phyloP scores from a whole-genome alignment of 2,888 invertebrate species.

The Tiphia femorata region DNA sequence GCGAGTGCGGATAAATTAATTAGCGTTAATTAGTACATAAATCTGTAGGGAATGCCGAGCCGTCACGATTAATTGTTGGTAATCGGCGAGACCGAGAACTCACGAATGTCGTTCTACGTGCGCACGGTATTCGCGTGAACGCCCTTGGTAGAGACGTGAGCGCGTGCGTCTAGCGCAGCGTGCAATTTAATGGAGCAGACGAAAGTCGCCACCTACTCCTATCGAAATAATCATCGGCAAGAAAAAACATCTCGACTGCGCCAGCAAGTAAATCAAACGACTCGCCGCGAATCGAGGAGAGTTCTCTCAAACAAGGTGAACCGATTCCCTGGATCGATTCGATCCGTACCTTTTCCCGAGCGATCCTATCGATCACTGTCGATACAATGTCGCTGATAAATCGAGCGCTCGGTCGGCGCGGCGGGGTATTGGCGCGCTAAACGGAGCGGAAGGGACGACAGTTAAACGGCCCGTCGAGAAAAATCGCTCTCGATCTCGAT shows the following conservation, averaged over 20 bases:
- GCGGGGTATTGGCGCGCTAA: no score
- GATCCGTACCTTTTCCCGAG: background rate
- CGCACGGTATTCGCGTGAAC: no score
- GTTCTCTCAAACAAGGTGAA: no score
- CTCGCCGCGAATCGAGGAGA: no score
- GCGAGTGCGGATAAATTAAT: constrained; percentile 45
- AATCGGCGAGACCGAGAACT: constrained; percentile 40
- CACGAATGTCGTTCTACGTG: no score
- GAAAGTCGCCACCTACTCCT: no score
- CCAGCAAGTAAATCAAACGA: no score
- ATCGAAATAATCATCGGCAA: no score
- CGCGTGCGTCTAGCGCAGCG: no score
- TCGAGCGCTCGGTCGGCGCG: constrained; percentile 42
- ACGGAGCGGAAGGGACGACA: constrained; percentile 29
- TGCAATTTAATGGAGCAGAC: no score
- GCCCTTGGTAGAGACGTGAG: no score
- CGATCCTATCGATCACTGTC: constrained; percentile 36
- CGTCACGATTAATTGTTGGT: constrained; percentile 32
- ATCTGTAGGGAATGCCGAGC: constrained; percentile 33
- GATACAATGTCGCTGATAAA: constrained; percentile 34
- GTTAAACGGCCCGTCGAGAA: constrained; percentile 12
- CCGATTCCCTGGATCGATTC: background rate
- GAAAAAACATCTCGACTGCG: no score
- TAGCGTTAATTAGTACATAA: constrained; percentile 42
- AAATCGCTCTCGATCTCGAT: constrained; percentile 39